Percentiles rank a stretch among this genome's conserved stretches.
phyloP scores from a whole-genome alignment of 2,797 vertebrate genomes.

The Sparus aurata region DNA sequence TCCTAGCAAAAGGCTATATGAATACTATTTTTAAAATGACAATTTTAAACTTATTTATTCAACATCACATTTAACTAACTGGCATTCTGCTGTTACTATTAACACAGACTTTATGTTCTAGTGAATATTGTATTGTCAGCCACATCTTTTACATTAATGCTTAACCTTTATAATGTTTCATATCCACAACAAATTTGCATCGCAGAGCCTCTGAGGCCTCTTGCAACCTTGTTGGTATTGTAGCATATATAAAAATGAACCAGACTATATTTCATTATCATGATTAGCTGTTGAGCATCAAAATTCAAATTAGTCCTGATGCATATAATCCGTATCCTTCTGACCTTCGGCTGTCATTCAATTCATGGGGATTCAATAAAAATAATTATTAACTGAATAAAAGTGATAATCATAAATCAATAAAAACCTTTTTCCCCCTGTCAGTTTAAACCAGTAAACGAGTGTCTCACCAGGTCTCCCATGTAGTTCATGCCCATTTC shows the following conservation, averaged over 20 bases:
- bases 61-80: too few species aligned
- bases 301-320: not conserved
- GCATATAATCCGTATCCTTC: not conserved
- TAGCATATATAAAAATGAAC: not conserved
- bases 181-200: not conserved
- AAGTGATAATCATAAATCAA: not conserved
- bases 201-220: not conserved
- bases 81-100: too few species aligned
- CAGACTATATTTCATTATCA: not conserved
- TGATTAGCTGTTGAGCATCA: not conserved
- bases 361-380: not conserved
- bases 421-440: too few species aligned
- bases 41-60: not conserved
- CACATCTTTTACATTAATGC: not conserved
- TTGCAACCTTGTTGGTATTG: not conserved
- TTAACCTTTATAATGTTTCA: not conserved
- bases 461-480: conserved; percentile 88
- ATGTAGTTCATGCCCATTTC: conserved; percentile 92
- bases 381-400: not conserved
- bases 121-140: not conserved
- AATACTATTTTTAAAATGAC: too few species aligned
- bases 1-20: too few species aligned
- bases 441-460: too few species aligned
- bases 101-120: not conserved
- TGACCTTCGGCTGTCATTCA: not conserved